Conservation (phyloP, 2,888 invertebrate species). For the Drosophila birchii region DNA sequence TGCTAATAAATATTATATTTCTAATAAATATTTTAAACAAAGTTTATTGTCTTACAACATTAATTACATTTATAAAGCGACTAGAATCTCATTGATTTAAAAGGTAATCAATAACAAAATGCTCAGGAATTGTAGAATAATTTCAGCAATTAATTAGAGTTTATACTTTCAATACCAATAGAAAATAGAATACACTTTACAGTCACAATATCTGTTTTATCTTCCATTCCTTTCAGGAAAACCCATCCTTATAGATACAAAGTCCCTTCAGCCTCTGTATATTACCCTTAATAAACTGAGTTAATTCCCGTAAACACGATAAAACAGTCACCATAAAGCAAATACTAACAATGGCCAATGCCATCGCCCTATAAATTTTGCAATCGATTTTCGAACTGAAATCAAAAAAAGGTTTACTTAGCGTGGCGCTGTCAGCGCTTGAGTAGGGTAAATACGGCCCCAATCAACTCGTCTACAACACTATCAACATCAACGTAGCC, state of each 20-base stretch:
- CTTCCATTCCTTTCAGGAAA: neutral
- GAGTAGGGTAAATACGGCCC: constrained; percentile 65
- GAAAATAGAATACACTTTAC: too few relatives aligned
- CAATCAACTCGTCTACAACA: constrained; percentile 37
- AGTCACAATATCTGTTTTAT: too few relatives aligned
- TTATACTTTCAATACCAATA: too few relatives aligned
- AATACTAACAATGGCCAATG: constrained; percentile 10
- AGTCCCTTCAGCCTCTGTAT: neutral
- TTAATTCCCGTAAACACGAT: constrained; percentile 37
- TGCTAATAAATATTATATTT: neutral
- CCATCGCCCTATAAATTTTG: constrained; percentile 26
- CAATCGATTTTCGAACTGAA: constrained; percentile 67
- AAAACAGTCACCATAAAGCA: constrained; percentile 19
- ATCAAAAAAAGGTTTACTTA: constrained; percentile 67
- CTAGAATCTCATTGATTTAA: too few relatives aligned
- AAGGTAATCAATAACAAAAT: too few relatives aligned
- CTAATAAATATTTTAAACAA: neutral
- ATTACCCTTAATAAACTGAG: constrained; percentile 6
- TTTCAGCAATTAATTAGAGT: too few relatives aligned
- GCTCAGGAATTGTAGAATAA: too few relatives aligned
- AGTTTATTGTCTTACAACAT: neutral
- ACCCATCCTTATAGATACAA: neutral
- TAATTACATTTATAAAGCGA: too few relatives aligned
- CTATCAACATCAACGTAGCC: constrained; percentile 58
- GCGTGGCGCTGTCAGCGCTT: constrained; percentile 62